Percentiles rank a stretch among this genome's conserved stretches.
These are phyloP conservation scores for Phortica magna DNA, from an alignment of 2,888 invertebrate species.

Conservation along the genomic window DNA sequence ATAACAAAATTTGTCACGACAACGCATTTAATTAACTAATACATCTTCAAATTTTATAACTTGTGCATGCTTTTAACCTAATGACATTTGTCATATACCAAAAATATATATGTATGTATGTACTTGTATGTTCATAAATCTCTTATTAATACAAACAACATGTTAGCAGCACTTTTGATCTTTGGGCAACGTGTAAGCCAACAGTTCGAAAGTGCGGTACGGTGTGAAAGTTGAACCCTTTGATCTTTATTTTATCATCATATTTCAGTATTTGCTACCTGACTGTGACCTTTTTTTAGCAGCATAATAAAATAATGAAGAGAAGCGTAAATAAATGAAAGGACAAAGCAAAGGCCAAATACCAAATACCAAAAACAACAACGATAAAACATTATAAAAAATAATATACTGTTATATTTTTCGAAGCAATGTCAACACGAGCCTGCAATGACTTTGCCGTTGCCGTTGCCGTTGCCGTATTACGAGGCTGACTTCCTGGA, in stretches of 20 bases:
- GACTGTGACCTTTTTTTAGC: not conserved
- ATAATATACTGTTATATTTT: not conserved
- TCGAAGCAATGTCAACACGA: constrained; percentile 17
- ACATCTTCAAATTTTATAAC: not conserved
- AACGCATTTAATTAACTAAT: constrained; percentile 24
- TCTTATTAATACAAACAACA: not conserved
- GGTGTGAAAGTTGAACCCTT: not conserved
- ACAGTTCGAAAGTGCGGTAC: not conserved
- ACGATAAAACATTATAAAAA: not conserved
- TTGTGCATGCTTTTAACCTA: not conserved
- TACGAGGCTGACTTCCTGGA: not conserved
- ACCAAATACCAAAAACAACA: not conserved
- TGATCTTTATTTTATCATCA: constrained; percentile 23
- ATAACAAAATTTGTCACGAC: constrained; percentile 9
- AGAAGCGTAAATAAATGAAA: not conserved
- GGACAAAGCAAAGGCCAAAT: not conserved
- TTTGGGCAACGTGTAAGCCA: not conserved
- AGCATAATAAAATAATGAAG: not conserved
- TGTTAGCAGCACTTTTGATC: not conserved
- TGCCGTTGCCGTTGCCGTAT: not conserved
- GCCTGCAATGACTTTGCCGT: not conserved
- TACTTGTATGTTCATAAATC: not conserved
- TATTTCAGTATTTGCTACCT: constrained; percentile 18
- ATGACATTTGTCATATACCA: not conserved
- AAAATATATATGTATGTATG: not conserved